Evolutionary conservation across 2,797 vertebrate genomes (phyloP).

Genomic region (Choloepus didactylus): DNA sequence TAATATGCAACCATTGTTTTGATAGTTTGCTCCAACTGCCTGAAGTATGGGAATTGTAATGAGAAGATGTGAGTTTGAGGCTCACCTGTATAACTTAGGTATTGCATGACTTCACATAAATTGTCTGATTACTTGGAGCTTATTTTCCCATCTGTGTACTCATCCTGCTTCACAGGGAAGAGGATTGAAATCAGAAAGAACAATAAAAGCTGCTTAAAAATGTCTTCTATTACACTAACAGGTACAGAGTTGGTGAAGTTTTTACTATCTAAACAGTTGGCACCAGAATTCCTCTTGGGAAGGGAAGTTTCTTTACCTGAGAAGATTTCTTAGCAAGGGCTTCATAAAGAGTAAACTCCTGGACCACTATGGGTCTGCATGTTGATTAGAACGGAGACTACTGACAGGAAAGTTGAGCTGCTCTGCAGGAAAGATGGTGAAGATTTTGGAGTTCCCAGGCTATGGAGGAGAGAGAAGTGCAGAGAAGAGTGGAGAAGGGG

Average conservation of each 20-base stretch:
- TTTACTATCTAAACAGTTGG: not conserved
- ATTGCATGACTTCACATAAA: not conserved
- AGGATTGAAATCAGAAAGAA: not conserved
- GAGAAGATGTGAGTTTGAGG: not conserved
- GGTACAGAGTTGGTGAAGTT: not conserved
- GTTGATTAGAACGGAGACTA: not conserved
- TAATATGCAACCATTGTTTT: not conserved
- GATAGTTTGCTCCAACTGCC: not conserved
- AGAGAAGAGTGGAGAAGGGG: too few species aligned
- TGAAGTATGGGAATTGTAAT: fast-evolving
- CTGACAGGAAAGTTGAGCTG: not conserved
- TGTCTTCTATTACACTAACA: not conserved
- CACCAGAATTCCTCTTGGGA: not conserved
- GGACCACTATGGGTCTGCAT: not conserved
- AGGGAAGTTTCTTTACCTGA: not conserved
- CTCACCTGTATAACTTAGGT: not conserved
- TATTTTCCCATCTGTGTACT: not conserved
- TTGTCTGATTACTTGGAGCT: not conserved
- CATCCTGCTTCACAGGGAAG: not conserved
- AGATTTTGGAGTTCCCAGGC: not conserved
- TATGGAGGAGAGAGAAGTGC: not conserved
- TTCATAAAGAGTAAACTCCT: not conserved
- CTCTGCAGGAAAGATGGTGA: not conserved
- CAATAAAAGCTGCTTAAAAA: not conserved
- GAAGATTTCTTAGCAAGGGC: not conserved